Evolutionary conservation across 2,888 invertebrate genomes (phyloP).

Genomic region (Syritta pipiens): DNA sequence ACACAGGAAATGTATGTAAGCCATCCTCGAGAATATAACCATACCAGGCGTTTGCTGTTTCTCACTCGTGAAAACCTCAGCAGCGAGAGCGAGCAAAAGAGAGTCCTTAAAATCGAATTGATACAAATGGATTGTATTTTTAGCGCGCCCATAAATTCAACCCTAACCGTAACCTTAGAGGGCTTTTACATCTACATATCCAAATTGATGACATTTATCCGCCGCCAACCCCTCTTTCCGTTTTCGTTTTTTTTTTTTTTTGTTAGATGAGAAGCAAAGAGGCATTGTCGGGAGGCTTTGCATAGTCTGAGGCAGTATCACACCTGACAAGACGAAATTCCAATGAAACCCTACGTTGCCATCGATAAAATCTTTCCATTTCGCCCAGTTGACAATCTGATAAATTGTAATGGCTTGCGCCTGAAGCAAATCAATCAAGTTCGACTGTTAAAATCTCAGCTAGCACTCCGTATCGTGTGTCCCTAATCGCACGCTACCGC

Average conservation of each 20-base stretch:
- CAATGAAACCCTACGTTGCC: conserved; percentile 18
- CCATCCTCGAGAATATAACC: conserved; percentile 42
- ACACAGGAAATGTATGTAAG: conserved; percentile 51
- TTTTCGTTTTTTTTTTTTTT: no score
- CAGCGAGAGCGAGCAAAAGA: not conserved
- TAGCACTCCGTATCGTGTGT: not conserved
- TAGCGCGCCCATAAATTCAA: conserved; percentile 61
- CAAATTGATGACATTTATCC: conserved; percentile 56
- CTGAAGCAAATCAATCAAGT: conserved; percentile 57
- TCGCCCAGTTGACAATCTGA: conserved; percentile 57
- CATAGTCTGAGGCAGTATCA: no score
- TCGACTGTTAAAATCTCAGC: conserved; percentile 38
- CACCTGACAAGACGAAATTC: conserved; percentile 37
- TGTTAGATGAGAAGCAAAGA: no score
- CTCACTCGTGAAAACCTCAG: no score
- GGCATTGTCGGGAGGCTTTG: no score
- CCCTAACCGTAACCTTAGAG: conserved; percentile 44
- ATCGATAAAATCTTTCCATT: conserved; percentile 54
- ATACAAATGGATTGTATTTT: conserved; percentile 66
- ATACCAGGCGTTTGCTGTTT: conserved; percentile 1
- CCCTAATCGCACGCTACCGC: conserved; percentile 4
- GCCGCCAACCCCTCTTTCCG: no score
- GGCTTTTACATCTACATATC: conserved; percentile 23
- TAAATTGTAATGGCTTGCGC: conserved; percentile 57
- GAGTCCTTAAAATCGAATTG: conserved; percentile 61